phyloP scores from a whole-genome alignment of 2,888 invertebrate genomes.

The Hyalella azteca region DNA sequence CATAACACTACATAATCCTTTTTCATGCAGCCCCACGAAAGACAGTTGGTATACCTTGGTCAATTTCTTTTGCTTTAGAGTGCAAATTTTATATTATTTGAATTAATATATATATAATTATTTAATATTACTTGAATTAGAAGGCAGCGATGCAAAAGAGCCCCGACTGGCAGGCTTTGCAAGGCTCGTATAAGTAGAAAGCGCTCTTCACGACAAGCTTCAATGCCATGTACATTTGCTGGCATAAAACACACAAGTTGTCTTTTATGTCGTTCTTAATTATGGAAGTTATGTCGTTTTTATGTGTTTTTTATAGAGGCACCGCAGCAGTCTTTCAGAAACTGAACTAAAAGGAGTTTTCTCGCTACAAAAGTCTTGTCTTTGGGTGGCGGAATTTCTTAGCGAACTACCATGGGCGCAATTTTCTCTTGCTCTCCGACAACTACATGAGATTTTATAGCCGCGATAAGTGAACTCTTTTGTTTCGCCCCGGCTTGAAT shows the following conservation, averaged over 20 bases:
- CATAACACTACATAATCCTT: too few species aligned
- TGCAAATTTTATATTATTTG: too few species aligned
- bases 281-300: constrained; percentile 39
- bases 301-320: constrained; percentile 32
- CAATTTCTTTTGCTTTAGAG: too few species aligned
- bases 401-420: constrained; percentile 12
- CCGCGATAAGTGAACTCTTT: constrained; percentile 23
- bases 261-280: constrained; percentile 38
- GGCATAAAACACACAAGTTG: constrained; percentile 38
- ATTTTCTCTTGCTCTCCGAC: constrained; percentile 26
- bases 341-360: constrained; percentile 30
- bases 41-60: too few species aligned
- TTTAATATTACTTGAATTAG: too few species aligned
- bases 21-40: too few species aligned
- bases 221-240: constrained; percentile 35
- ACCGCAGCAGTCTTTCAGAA: constrained; percentile 31
- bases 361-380: constrained; percentile 37
- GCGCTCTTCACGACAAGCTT: background rate
- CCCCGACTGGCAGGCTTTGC: background rate
- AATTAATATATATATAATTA: too few species aligned
- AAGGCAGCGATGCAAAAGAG: background rate
- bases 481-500: background rate
- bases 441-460: background rate
- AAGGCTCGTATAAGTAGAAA: too few species aligned
- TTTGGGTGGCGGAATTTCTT: constrained; percentile 30